phyloP scores from a whole-genome alignment of 2,888 invertebrate species.

The Ennomos fuscantarius region DNA sequence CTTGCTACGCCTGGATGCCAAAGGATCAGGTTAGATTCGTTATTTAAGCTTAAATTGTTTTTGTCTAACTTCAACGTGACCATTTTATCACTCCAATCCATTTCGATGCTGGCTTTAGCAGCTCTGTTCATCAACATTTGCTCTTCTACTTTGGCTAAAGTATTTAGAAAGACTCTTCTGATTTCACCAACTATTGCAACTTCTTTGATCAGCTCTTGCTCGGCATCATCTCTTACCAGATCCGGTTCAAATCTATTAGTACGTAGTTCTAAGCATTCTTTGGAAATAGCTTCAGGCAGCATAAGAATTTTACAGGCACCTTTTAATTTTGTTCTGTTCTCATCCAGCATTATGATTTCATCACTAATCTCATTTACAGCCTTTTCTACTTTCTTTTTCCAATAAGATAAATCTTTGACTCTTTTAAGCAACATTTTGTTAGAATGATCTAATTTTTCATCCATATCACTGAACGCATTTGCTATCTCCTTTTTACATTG shows the following conservation, averaged over 20 bases:
- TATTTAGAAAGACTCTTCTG: slow-evolving; percentile 85
- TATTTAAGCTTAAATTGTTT: slow-evolving; percentile 87
- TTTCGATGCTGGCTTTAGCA: slow-evolving; percentile 91
- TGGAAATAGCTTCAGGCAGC: slow-evolving; percentile 89
- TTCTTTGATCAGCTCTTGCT: slow-evolving; percentile 92
- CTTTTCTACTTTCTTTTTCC: slow-evolving; percentile 89
- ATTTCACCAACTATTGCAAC: slow-evolving; percentile 90
- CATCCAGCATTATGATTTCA: slow-evolving; percentile 88
- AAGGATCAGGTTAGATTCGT: slow-evolving; percentile 87
- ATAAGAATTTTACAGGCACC: slow-evolving; percentile 88
- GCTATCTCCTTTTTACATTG: slow-evolving; percentile 60
- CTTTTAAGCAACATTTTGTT: slow-evolving; percentile 59
- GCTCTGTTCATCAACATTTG: slow-evolving; percentile 89
- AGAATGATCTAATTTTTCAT: slow-evolving; percentile 79
- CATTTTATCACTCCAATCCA: slow-evolving; percentile 96
- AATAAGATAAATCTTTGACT: slow-evolving; percentile 81
- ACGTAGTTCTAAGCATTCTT: slow-evolving; percentile 90
- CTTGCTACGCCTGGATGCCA: slow-evolving; percentile 92
- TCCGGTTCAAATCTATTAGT: slow-evolving; percentile 90
- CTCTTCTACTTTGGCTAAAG: slow-evolving; percentile 87
- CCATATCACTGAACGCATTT: slow-evolving; percentile 85
- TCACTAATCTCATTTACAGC: slow-evolving; percentile 86
- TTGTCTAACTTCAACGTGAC: slow-evolving; percentile 90
- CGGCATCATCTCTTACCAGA: slow-evolving; percentile 91
- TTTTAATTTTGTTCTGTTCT: slow-evolving; percentile 87